These are phyloP conservation scores for Oriolus oriolus DNA, from an alignment of 2,113 vertebrate species.

Conservation along the genomic window DNA sequence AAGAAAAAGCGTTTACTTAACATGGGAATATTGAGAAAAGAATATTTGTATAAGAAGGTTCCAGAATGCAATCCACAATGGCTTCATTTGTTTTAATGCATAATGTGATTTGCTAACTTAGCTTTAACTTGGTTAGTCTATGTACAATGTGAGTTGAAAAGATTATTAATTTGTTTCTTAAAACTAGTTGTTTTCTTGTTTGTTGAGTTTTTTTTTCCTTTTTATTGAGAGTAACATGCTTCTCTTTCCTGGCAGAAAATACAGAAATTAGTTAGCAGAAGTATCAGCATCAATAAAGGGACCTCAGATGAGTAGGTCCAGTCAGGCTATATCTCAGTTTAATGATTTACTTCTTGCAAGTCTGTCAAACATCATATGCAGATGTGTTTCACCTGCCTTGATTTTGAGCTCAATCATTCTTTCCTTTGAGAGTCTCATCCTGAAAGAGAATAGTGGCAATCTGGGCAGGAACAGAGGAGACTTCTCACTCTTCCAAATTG, in stretches of 20 bases:
- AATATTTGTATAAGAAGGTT: neutral
- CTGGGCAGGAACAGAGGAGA: neutral
- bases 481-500: neutral
- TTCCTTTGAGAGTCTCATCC: neutral
- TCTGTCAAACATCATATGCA: neutral
- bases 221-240: neutral
- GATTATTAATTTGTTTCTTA: neutral
- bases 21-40: neutral
- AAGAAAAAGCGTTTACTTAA: neutral
- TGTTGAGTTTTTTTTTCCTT: neutral
- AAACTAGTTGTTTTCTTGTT: neutral
- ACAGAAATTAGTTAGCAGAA: neutral
- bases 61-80: neutral
- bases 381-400: neutral
- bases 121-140: neutral
- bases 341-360: neutral
- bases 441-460: neutral
- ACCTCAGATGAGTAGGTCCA: neutral
- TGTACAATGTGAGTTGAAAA: neutral
- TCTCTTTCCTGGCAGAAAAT: neutral
- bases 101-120: neutral
- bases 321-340: neutral
- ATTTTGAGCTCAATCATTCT: neutral
- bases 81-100: neutral
- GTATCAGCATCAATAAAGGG: neutral